Evolutionary conservation across 2,797 vertebrate genomes (phyloP).

Genomic region (Tolypeutes matacus): DNA sequence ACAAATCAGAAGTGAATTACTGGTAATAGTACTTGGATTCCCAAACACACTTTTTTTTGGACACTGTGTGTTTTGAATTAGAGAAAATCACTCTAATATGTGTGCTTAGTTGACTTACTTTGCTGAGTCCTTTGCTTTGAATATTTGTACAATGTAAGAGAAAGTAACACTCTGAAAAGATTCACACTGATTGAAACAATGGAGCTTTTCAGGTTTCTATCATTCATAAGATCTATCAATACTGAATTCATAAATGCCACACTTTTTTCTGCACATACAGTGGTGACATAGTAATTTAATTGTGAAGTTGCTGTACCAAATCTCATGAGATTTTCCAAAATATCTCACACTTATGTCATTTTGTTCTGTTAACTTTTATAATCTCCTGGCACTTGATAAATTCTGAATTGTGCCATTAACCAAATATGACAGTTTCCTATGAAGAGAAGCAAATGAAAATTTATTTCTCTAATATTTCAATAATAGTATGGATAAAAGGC

Average conservation of each 20-base stretch:
- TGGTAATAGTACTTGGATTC: background rate
- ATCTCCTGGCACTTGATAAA: constrained; percentile 74
- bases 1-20: background rate
- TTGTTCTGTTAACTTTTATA: constrained; percentile 80
- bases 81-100: background rate
- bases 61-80: background rate
- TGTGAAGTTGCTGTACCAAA: constrained; percentile 71
- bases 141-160: constrained; percentile 13
- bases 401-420: constrained; percentile 71
- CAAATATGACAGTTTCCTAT: constrained; percentile 63
- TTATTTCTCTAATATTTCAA: constrained; percentile 50
- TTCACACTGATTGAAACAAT: constrained; percentile 24
- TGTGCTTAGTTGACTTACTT: background rate
- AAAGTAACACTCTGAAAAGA: constrained; percentile 31
- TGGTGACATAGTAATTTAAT: constrained; percentile 68
- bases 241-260: constrained; percentile 25
- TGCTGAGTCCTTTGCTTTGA: background rate
- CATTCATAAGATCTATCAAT: constrained; percentile 7
- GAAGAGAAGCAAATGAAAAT: constrained; percentile 66
- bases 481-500: constrained; percentile 53
- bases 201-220: constrained; percentile 16
- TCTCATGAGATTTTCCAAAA: constrained; percentile 68
- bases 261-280: constrained; percentile 35
- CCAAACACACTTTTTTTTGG: background rate
- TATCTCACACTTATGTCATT: constrained; percentile 68